Percentiles rank a stretch among this genome's conserved stretches.
Conservation (phyloP, 2,797 vertebrate species). For the Trachurus trachurus region DNA sequence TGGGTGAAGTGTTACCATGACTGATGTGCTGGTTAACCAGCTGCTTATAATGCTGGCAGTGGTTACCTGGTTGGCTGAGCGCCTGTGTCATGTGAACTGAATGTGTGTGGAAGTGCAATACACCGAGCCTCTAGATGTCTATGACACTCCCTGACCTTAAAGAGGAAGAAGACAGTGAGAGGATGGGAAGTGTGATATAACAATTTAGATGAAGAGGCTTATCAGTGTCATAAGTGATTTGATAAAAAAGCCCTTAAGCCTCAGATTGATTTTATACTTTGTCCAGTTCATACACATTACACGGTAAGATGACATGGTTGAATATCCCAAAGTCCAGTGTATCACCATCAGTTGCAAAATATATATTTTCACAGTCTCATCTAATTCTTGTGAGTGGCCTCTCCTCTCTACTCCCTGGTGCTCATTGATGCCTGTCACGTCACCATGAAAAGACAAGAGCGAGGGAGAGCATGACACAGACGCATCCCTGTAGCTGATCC, state of each 20-base stretch:
- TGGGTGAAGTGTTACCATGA: background rate
- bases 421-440: constrained; percentile 76
- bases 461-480: constrained; percentile 65
- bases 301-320: background rate
- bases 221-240: constrained; percentile 7
- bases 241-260: constrained; percentile 2
- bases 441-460: constrained; percentile 71
- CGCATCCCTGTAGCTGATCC: constrained; percentile 68
- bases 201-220: constrained; percentile 11
- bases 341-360: constrained; percentile 23
- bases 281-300: constrained; percentile 1
- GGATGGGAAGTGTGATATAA: background rate
- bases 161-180: background rate
- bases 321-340: constrained; percentile 1
- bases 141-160: constrained; percentile 23
- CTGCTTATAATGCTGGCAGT: constrained; percentile 14
- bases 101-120: background rate
- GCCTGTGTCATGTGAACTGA: background rate
- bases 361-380: constrained; percentile 26
- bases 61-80: constrained; percentile 12
- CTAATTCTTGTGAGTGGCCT: constrained; percentile 53
- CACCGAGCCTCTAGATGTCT: constrained; percentile 15
- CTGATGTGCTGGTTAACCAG: constrained; percentile 20
- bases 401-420: constrained; percentile 56
- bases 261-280: constrained; percentile 27